A percentile compares a stretch with the other conserved stretches of the same genome.
phyloP scores from a whole-genome alignment of 2,888 invertebrate species.

The Pyrgus malvae region DNA sequence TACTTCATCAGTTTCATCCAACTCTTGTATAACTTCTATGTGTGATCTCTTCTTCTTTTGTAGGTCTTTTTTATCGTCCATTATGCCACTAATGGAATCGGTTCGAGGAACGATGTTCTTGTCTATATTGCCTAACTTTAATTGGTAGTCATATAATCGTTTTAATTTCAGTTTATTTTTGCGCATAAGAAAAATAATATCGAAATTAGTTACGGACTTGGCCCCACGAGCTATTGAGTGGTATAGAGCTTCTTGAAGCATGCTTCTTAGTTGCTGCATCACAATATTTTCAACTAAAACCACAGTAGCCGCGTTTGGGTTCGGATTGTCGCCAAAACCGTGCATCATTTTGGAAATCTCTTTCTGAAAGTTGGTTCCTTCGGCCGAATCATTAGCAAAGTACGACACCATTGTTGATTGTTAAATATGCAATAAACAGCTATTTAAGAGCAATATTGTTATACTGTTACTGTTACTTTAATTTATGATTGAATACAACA shows the following conservation, averaged over 20 bases:
- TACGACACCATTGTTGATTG: conserved; percentile 61
- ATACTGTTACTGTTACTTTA: too few species aligned
- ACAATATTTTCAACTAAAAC: conserved; percentile 92
- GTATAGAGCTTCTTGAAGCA: conserved; percentile 89
- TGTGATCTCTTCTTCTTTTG: conserved; percentile 68
- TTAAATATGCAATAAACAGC: too few species aligned
- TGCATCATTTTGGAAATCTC: conserved; percentile 95
- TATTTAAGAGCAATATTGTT: too few species aligned
- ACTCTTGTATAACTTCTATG: conserved; percentile 75
- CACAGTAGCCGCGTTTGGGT: conserved; percentile 91
- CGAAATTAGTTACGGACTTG: conserved; percentile 81
- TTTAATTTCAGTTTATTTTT: conserved; percentile 90
- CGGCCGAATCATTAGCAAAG: conserved; percentile 61
- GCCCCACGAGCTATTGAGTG: conserved; percentile 84
- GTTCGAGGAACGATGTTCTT: conserved; percentile 46
- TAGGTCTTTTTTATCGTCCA: conserved; percentile 79
- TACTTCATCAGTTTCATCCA: conserved; percentile 81
- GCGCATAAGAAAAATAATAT: conserved; percentile 91
- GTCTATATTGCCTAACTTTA: conserved; percentile 78
- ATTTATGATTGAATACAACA: too few species aligned
- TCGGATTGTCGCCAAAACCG: conserved; percentile 94
- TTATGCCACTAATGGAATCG: conserved; percentile 52
- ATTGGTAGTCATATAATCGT: conserved; percentile 87
- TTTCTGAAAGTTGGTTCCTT: conserved; percentile 76
- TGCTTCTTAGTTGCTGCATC: conserved; percentile 88